Percentiles rank a stretch among this genome's conserved stretches.
These are phyloP conservation scores for Chaetops frenatus DNA, from an alignment of 2,113 vertebrate genomes.

Conservation along the genomic window DNA sequence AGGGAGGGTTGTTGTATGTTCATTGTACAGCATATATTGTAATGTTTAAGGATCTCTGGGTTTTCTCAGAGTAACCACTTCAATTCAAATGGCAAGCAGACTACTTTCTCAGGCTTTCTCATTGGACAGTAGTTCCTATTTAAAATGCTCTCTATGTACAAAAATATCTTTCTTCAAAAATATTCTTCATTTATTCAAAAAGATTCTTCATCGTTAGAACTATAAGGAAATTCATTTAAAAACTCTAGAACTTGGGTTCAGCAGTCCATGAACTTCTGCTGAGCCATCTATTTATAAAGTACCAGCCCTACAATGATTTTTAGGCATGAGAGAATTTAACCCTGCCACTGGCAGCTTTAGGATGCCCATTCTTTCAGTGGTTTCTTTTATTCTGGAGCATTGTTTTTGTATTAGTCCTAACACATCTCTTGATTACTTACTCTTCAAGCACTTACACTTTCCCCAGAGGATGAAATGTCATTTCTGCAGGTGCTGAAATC, in stretches of 20 bases:
- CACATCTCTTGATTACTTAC: not conserved
- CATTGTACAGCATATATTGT: not conserved
- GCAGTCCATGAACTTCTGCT: not conserved
- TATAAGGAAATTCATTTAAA: not conserved
- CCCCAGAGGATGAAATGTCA: not conserved
- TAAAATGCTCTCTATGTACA: not conserved
- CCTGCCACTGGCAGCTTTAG: not conserved
- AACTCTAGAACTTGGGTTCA: not conserved
- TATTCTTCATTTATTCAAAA: not conserved
- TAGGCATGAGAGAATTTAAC: not conserved
- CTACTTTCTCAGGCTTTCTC: not conserved
- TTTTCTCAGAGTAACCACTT: not conserved
- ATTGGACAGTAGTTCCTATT: not conserved
- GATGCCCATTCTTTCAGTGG: not conserved
- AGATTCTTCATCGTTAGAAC: not conserved
- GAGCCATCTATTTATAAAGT: not conserved
- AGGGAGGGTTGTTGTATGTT: not conserved
- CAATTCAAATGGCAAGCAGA: not conserved
- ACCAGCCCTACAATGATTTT: not conserved
- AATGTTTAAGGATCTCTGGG: not conserved
- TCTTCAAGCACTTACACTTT: not conserved
- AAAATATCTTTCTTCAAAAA: not conserved
- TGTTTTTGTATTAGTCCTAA: not conserved
- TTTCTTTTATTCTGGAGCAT: not conserved
- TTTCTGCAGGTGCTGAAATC: not conserved